Evolutionary conservation across 2,888 invertebrate genomes (phyloP).

Genomic region (Dione vanillae): DNA sequence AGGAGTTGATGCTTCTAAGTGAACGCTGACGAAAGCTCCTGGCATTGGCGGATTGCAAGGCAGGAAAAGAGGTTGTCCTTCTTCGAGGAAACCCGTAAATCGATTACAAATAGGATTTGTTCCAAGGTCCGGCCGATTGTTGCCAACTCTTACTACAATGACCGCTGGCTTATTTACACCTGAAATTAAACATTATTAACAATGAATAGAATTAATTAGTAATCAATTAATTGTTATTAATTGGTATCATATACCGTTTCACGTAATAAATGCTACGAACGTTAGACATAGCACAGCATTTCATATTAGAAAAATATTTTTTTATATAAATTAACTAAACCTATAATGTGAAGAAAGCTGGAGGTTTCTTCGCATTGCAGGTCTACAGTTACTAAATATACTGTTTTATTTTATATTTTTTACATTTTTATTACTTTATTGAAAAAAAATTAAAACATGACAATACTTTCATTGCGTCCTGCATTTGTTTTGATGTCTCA

Average conservation of each 20-base stretch:
- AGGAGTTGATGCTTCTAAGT: slow-evolving; percentile 89
- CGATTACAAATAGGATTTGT: slow-evolving; percentile 96
- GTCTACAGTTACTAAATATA: too few species aligned
- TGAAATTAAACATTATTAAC: slow-evolving; percentile 61
- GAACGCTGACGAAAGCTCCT: slow-evolving; percentile 96
- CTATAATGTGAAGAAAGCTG: too few species aligned
- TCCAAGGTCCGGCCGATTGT: slow-evolving; percentile 95
- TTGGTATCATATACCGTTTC: too few species aligned
- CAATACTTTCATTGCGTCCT: slow-evolving; percentile 54
- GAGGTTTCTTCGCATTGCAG: too few species aligned
- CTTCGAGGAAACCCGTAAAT: slow-evolving; percentile 93
- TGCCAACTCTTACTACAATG: slow-evolving; percentile 95
- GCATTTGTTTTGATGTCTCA: slow-evolving; percentile 54
- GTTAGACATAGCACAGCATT: too few species aligned
- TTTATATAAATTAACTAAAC: too few species aligned
- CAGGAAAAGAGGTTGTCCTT: slow-evolving; percentile 94
- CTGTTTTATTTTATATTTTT: slow-evolving; percentile 3
- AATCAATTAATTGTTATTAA: too few species aligned
- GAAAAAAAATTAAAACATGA: slow-evolving; percentile 41
- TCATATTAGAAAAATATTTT: too few species aligned
- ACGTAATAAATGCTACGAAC: too few species aligned
- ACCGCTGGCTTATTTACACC: slow-evolving; percentile 92
- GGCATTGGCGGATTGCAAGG: slow-evolving; percentile 98
- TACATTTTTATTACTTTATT: neutral
- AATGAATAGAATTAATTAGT: too few species aligned